These are phyloP conservation scores for Himalopsyche japonica DNA, from an alignment of 2,888 invertebrate genomes.

Conservation along the genomic window DNA sequence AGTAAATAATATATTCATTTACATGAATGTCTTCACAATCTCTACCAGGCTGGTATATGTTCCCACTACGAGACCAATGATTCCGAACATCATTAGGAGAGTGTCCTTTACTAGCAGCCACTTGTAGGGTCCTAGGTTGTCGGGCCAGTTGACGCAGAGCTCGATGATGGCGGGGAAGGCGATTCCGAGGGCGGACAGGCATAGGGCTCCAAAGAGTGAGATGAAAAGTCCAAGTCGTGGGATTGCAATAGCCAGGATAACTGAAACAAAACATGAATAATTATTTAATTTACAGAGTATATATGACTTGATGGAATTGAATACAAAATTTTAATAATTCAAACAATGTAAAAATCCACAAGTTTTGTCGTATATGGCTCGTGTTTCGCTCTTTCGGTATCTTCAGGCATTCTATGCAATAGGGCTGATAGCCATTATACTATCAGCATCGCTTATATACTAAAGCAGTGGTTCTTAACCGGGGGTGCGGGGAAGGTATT, in stretches of 20 bases:
- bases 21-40: slow-evolving; percentile 54
- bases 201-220: slow-evolving; percentile 74
- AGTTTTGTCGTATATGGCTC: too few relatives aligned
- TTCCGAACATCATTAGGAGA: slow-evolving; percentile 66
- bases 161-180: slow-evolving; percentile 77
- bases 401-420: too few relatives aligned
- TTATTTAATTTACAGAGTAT: too few relatives aligned
- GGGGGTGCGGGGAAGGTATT: too few relatives aligned
- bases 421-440: too few relatives aligned
- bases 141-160: slow-evolving; percentile 71
- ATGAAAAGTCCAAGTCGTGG: slow-evolving; percentile 75
- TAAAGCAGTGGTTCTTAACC: too few relatives aligned
- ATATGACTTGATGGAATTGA: too few relatives aligned
- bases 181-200: slow-evolving; percentile 72
- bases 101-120: slow-evolving; percentile 62
- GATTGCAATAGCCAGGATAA: slow-evolving; percentile 70
- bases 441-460: too few relatives aligned
- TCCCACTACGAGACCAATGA: slow-evolving; percentile 69
- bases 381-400: too few relatives aligned
- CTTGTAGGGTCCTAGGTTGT: slow-evolving; percentile 56
- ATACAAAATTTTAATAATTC: too few relatives aligned
- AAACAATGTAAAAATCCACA: too few relatives aligned
- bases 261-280: slow-evolving; percentile 54
- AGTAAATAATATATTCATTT: background rate
- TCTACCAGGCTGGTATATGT: slow-evolving; percentile 69